These are phyloP conservation scores for Rostratula benghalensis DNA, from an alignment of 2,113 vertebrate species.

Conservation along the genomic window DNA sequence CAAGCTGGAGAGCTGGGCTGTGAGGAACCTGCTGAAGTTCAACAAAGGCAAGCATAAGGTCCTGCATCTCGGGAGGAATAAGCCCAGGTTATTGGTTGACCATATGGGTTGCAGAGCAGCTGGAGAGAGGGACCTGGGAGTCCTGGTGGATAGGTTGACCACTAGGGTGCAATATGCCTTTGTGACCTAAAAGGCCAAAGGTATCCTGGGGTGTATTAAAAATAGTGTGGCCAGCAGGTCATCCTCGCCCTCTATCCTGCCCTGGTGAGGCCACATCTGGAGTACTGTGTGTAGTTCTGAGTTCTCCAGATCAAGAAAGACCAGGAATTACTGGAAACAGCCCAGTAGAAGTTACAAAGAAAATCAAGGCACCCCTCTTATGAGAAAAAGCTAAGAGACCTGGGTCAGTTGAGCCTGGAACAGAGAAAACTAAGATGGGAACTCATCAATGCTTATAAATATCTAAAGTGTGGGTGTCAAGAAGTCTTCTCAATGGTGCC, in stretches of 20 bases:
- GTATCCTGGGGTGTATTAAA: neutral
- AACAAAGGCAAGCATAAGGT: neutral
- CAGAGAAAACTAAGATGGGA: too few species aligned
- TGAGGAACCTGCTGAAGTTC: neutral
- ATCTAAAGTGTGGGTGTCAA: neutral
- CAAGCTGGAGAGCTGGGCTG: neutral
- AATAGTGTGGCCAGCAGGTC: neutral
- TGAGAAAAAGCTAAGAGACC: too few species aligned
- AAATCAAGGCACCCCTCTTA: too few species aligned
- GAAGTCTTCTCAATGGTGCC: neutral
- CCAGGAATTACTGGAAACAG: neutral
- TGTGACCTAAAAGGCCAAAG: neutral
- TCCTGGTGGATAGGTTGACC: neutral
- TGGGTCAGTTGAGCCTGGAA: too few species aligned
- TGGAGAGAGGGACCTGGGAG: neutral
- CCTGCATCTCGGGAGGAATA: neutral
- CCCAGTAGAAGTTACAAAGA: neutral
- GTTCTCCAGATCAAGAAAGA: neutral
- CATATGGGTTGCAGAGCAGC: neutral
- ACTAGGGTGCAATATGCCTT: neutral
- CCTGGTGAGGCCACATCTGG: neutral
- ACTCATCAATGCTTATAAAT: too few species aligned
- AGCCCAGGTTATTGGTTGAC: neutral
- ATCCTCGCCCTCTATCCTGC: neutral
- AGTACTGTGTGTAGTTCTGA: neutral